Evolutionary conservation across 2,797 vertebrate species (phyloP).

Genomic region (Dermochelys coriacea): DNA sequence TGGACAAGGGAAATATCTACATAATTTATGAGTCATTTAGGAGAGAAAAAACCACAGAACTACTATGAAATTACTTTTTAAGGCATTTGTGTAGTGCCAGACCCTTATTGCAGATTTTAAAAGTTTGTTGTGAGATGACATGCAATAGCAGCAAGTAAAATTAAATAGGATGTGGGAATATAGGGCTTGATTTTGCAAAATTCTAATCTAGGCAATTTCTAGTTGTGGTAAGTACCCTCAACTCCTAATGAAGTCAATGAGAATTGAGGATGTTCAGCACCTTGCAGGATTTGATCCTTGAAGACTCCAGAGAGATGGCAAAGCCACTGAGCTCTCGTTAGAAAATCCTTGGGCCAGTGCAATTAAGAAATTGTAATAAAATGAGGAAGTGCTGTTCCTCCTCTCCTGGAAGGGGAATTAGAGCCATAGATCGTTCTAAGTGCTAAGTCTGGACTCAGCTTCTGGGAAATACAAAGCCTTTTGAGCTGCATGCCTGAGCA

Average conservation of each 20-base stretch:
- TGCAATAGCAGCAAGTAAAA: neutral
- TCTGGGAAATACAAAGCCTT: neutral
- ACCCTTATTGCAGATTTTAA: neutral
- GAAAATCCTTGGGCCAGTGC: neutral
- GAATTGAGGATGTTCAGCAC: neutral
- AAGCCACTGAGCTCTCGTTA: neutral
- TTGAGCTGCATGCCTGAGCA: neutral
- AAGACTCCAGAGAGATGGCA: neutral
- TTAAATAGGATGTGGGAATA: neutral
- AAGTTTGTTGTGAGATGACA: rapidly evolving
- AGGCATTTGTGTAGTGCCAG: neutral
- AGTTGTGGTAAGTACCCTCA: neutral
- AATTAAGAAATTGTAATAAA: neutral
- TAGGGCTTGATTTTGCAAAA: neutral
- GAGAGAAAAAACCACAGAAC: neutral
- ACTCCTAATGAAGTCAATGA: neutral
- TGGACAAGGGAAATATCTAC: neutral
- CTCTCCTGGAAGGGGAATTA: neutral
- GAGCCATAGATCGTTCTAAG: neutral
- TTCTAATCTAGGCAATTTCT: neutral
- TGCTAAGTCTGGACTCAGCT: neutral
- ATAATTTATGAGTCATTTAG: neutral
- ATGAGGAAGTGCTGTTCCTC: neutral
- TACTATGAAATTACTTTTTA: neutral
- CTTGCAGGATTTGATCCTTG: neutral